Evolutionary conservation across 2,797 vertebrate species (phyloP), one percentile per base, ranked within the genome.

Genomic region (Falco biarmicus): DNA sequence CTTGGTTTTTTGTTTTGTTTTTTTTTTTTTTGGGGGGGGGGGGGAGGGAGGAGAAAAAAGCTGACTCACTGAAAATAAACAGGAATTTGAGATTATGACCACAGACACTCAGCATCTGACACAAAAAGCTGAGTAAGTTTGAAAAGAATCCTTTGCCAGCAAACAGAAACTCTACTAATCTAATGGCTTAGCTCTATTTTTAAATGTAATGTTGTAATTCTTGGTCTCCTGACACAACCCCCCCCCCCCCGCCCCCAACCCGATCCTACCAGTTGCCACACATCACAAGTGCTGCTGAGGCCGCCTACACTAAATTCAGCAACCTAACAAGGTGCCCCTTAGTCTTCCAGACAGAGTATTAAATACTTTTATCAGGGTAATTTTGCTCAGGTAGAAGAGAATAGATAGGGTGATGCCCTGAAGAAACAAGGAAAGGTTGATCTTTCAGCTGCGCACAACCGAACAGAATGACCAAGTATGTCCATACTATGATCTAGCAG

Each of bases 31-130:
- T 9, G 34, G 34, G 34, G 34, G 34, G 34, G 34, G 34, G 34
- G 34, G 9, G n/a, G n/a, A n/a, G n/a, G n/a, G n/a, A 34, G 34
- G 34, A 10, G 34, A 37, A 73, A 63, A 3, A 4, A 43, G 91
- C 95, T 96, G 96, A 97, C 63, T 97, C 93, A 95, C 76, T 80
- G 93, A 93, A 95, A 97, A 91, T 93, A 96, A 97, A 95, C 89
- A 95, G 97, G 97, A 97, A 96, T 95, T 95, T 84, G 92, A 92
- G 92, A 96, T 86, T 94, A 93, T 90, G 93, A 92, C 88, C 45
- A 10, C 95, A 96, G 96, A 94, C 68, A 70, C 81, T 89, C 39
- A 78, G 65, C 86, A 77, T 96, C 79, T 93, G 90, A 95, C 63
- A 90, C 43, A 66, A 94, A 96, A 41, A 95, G 94, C 96, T 96